Evolutionary conservation across 2,113 vertebrate species (phyloP), one percentile per base, ranked within the genome.

Genomic region (Collichthys lucidus): DNA sequence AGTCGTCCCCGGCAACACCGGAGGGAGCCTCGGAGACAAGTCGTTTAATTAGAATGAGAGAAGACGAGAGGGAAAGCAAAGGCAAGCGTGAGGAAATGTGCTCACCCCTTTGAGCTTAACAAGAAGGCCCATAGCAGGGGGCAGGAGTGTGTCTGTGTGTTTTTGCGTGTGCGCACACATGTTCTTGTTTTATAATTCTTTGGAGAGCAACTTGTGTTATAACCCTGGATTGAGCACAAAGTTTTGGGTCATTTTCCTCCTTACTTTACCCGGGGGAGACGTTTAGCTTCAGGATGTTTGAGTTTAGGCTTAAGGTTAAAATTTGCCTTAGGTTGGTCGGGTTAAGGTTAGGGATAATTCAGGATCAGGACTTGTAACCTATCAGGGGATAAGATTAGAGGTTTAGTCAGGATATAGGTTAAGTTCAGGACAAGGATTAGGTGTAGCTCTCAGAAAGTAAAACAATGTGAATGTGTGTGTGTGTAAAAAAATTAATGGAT

Each of bases 21-120:
- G 83, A 83, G 89, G 90, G 92, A 86, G 88, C 87, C 85, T 87
- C 49, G 6, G 42, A 90, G 91, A 94, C 86, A 75, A 87, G 85
- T 78, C 59, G 75, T 92, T 94, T 94, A 94, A 94, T 94, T 91
- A 91, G 93, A 92, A 94, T 12, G 69, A 92, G 87, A 86, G 86
- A 31, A 91, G 83, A 74, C 69, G 70, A 90, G 83, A 42, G 74
- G 62, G 81, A 86, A 53, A 76, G 90, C 64, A 86, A 88, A 89
- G 83, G 46, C 17, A 86, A 74, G 83, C 66, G 53, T 53, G 75
- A 86, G 84, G 68, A 88, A 89, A 91, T 67, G 83, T 24, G 83
- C 79, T 87, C 86, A 77, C 81, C 89, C 86, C 83, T 82, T 68
- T 31, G 12, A 90, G 89, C 65, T 76, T 88, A 91, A 92, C 89